Conservation (phyloP, 2,797 vertebrate species). For the Xiphorhynchus erythropygius region DNA sequence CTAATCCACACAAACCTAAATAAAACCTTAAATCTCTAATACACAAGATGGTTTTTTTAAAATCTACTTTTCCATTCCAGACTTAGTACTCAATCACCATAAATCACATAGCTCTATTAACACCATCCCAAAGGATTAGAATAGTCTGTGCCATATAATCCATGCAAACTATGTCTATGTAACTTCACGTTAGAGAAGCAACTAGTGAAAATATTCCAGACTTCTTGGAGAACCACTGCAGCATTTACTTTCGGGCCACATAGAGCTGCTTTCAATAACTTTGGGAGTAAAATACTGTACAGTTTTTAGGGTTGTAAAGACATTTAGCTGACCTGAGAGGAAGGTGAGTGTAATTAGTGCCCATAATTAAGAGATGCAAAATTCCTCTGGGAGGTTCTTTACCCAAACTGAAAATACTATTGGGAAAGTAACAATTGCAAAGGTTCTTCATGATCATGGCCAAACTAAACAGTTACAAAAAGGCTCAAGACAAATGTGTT, state of each 20-base stretch:
- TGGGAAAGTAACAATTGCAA: background rate
- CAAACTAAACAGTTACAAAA: background rate
- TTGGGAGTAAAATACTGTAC: background rate
- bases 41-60: fast-evolving
- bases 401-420: background rate
- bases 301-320: background rate
- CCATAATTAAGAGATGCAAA: background rate
- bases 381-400: background rate
- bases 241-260: background rate
- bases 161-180: background rate
- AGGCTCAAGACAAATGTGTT: background rate
- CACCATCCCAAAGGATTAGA: background rate
- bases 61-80: background rate
- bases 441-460: background rate
- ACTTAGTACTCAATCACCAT: background rate
- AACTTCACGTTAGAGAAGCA: background rate
- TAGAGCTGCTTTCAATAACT: background rate
- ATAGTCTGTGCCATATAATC: background rate
- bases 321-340: background rate
- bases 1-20: background rate
- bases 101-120: background rate
- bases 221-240: background rate
- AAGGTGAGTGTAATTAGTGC: background rate
- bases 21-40: background rate
- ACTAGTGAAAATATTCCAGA: background rate